These are phyloP conservation scores for Mylabris phalerata DNA, from an alignment of 1,140 invertebrate species.

Conservation along the genomic window DNA sequence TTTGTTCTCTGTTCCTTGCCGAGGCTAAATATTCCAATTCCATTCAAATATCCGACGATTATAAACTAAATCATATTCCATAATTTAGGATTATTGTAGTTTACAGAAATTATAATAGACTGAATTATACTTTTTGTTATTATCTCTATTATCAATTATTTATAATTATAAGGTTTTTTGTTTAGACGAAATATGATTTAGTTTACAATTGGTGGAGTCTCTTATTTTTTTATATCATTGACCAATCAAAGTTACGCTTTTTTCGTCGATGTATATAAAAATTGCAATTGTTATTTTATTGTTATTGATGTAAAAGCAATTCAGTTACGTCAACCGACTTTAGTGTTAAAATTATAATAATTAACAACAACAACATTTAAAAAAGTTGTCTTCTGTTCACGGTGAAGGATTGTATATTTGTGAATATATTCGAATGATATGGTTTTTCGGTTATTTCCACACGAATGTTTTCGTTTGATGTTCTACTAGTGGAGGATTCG, in stretches of 20 bases:
- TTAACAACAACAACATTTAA: no score
- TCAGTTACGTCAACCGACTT: slow-evolving; percentile 29
- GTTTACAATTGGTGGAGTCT: no score
- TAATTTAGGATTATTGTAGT: no score
- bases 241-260: slow-evolving; percentile 43
- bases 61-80: no score
- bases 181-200: no score
- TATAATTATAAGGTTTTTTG: no score
- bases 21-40: no score
- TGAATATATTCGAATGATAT: slow-evolving; percentile 38
- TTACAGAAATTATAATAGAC: not conserved
- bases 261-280: slow-evolving; percentile 42
- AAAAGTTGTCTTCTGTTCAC: slow-evolving; percentile 7
- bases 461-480: no score
- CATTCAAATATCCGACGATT: not conserved
- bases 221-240: slow-evolving; percentile 41
- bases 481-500: slow-evolving; percentile 5
- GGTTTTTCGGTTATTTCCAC: slow-evolving; percentile 8
- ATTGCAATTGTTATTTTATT: slow-evolving; percentile 42
- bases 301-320: slow-evolving; percentile 34
- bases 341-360: slow-evolving; percentile 33
- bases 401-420: slow-evolving; percentile 42
- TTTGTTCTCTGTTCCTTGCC: no score
- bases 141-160: no score
- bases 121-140: slow-evolving; percentile 28